phyloP scores from a whole-genome alignment of 2,888 invertebrate species.

The Anoplius nigerrimus region DNA sequence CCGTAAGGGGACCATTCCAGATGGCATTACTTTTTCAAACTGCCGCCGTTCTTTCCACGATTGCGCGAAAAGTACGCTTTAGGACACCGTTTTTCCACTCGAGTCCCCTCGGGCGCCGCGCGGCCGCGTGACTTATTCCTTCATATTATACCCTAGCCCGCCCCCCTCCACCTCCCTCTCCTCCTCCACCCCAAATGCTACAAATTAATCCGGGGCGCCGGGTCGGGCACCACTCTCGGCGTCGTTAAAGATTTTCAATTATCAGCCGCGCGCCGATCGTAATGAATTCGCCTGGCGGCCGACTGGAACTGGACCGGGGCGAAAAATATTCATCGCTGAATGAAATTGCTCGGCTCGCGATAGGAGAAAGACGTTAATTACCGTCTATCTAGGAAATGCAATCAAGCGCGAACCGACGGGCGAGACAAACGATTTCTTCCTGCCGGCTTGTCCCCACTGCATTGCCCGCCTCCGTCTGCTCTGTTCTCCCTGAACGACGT shows the following conservation, averaged over 20 bases:
- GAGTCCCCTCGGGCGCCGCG: constrained; percentile 13
- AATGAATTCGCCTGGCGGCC: too few relatives aligned
- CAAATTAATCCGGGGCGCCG: too few relatives aligned
- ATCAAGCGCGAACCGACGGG: constrained; percentile 37
- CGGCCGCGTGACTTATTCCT: constrained; percentile 28
- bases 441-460: constrained; percentile 15
- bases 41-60: constrained; percentile 28
- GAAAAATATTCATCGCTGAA: background rate
- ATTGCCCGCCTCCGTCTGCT: background rate
- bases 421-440: constrained; percentile 12
- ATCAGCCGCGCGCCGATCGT: too few relatives aligned
- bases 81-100: constrained; percentile 10
- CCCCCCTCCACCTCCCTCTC: too few relatives aligned
- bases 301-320: too few relatives aligned
- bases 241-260: too few relatives aligned
- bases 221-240: too few relatives aligned
- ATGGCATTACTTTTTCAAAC: constrained; percentile 48
- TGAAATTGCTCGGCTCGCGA: background rate
- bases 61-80: constrained; percentile 39
- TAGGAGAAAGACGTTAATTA: constrained; percentile 43
- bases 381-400: constrained; percentile 50
- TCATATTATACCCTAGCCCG: background rate
- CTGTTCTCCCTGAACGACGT: too few relatives aligned
- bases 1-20: constrained; percentile 36
- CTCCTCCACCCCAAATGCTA: too few relatives aligned